Evolutionary conservation across 35 echinoderm and acorn worm genomes (phyloP).

Genomic region (Stichopus chloronotus): DNA sequence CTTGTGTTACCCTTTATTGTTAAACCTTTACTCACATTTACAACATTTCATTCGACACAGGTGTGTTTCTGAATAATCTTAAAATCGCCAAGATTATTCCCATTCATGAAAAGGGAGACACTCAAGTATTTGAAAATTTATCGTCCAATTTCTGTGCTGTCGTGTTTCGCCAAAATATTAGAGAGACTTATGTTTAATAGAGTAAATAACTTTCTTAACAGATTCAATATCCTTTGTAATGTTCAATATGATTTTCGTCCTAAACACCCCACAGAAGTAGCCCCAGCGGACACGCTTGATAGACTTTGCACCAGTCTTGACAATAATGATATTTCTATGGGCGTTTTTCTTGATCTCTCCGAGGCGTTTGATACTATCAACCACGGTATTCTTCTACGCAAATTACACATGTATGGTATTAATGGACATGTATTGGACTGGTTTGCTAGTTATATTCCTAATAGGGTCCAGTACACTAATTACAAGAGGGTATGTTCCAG

Average conservation of each 20-base stretch:
- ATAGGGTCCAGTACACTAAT: no score
- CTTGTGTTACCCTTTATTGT: not conserved
- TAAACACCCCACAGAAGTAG: conserved; percentile 11
- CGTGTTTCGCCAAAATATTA: conserved; percentile 1
- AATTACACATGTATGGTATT: no score
- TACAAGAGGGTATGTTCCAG: no score
- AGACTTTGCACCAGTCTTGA: not conserved
- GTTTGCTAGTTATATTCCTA: no score
- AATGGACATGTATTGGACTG: no score
- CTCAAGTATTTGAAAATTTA: not conserved
- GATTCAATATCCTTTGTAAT: not conserved
- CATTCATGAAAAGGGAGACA: not conserved
- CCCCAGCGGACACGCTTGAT: not conserved
- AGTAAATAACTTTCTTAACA: not conserved
- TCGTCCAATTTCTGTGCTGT: not conserved
- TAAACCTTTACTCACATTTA: conserved; percentile 19
- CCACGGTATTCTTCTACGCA: no score
- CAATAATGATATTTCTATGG: not conserved
- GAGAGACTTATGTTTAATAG: conserved; percentile 26
- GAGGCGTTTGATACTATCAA: not conserved
- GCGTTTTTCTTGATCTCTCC: not conserved
- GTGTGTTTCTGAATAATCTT: not conserved
- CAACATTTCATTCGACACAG: conserved; percentile 5
- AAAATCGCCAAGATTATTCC: conserved; percentile 6
- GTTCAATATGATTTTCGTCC: conserved; percentile 7